Evolutionary conservation across 2,113 vertebrate species (phyloP), one percentile per base, ranked within the genome.

Genomic region (Gymnorhina tibicen): DNA sequence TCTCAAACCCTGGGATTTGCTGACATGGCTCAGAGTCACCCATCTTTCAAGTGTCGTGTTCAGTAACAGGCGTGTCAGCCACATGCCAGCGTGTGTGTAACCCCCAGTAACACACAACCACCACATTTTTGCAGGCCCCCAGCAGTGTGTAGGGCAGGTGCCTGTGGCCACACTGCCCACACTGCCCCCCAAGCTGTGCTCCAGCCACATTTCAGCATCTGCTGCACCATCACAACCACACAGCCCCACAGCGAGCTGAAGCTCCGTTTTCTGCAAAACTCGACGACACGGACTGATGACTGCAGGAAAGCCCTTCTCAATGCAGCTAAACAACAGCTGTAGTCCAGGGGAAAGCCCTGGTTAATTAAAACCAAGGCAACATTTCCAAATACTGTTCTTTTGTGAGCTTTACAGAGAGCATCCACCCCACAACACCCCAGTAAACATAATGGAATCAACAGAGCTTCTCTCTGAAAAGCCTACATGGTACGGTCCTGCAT

Each of bases 21-120:
- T 77, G 35, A 59, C 1, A 1, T 3, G 11, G 62, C 44, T 67
- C 73, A 27, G 53, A 50, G 64, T 30, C 17, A 16, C 88, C 42
- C 42, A 35, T 46, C 47, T 87, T 59, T 44, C 55, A 27, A 35
- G 49, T 1, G 2, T 16, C 14, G 5, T 0, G 4, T 4, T 33
- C 39, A 7, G 2, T 6, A 49, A 26, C 23, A 60, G 1, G 0
- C 0, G 0, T 3, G 69, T 12, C 21, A 35, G 42, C 32, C 39
- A 12, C 53, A 5, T 1, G 0, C 16, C 46, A 39, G 41, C 0
- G 0, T 1, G 2, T 3, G 9, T 47, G 30, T 16, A 26, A 28
- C 41, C 22, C 33, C 19, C 41, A 22, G 39, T 3, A 53, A 66
- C 50, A 80, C 47, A 37, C 16, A 32, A 2, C 7, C 44, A 12